phyloP scores from a whole-genome alignment of 2,797 vertebrate genomes.

The Triplophysa yarkandensis region DNA sequence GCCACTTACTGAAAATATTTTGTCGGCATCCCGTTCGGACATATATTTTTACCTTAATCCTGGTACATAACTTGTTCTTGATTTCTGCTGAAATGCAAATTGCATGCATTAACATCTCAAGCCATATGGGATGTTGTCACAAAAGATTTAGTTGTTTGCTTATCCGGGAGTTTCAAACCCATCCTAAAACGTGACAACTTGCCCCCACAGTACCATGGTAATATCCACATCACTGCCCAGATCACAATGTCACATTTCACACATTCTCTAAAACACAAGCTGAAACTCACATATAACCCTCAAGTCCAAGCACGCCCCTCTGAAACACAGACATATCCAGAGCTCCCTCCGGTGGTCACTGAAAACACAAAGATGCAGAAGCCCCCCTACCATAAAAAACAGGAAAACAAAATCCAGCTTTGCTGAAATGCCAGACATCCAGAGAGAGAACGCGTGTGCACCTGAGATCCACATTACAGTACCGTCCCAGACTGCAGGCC shows the following conservation, averaged over 20 bases:
- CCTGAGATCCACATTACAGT: conserved; percentile 49
- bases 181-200: neutral
- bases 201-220: neutral
- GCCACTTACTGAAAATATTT: neutral
- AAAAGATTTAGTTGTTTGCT: neutral
- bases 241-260: neutral
- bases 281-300: neutral
- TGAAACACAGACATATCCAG: conserved; percentile 51
- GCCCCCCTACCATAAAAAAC: conserved; percentile 28
- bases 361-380: conserved; percentile 13
- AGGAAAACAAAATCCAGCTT: conserved; percentile 26
- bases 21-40: neutral
- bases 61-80: neutral
- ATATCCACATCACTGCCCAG: neutral
- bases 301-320: conserved; percentile 6
- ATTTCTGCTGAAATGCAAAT: neutral
- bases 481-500: conserved; percentile 51
- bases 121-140: conserved; percentile 1
- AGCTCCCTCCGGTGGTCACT: conserved; percentile 70
- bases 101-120: neutral
- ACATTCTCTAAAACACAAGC: neutral
- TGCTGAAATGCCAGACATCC: conserved; percentile 46
- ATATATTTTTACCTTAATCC: neutral
- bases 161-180: neutral
- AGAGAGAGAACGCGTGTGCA: conserved; percentile 37